Percentiles rank a stretch among this genome's conserved stretches.
Conservation (phyloP, 2,888 invertebrate genomes). For the Lasioglossum vierecki region DNA sequence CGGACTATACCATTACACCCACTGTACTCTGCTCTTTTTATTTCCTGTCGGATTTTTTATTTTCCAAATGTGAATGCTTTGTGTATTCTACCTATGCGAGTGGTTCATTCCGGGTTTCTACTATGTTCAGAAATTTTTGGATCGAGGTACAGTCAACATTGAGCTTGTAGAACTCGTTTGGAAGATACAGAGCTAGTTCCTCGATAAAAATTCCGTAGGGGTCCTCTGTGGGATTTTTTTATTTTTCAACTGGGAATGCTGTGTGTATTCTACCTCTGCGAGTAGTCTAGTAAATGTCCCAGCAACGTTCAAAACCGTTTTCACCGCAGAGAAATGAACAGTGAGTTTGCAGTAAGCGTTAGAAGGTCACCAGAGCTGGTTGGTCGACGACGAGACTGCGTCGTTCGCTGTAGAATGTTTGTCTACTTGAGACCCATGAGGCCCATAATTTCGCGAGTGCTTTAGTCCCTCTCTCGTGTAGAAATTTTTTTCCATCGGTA, state of each 20-base stretch:
- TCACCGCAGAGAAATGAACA: background rate
- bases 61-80: rapidly evolving
- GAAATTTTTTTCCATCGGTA: background rate
- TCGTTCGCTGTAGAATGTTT: too few relatives aligned
- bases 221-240: background rate
- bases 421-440: too few relatives aligned
- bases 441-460: too few relatives aligned
- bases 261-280: background rate
- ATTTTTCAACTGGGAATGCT: background rate
- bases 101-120: rapidly evolving
- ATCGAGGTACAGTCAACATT: too few relatives aligned
- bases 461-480: too few relatives aligned
- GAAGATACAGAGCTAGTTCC: background rate
- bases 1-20: background rate
- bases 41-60: background rate
- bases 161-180: background rate
- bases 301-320: background rate
- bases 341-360: too few relatives aligned
- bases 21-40: too few relatives aligned
- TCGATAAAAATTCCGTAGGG: background rate
- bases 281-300: background rate
- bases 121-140: background rate
- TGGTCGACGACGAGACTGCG: too few relatives aligned
- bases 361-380: too few relatives aligned
- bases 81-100: background rate